phyloP scores from a whole-genome alignment of 2,797 vertebrate genomes.

The Pachyuromys duprasi region DNA sequence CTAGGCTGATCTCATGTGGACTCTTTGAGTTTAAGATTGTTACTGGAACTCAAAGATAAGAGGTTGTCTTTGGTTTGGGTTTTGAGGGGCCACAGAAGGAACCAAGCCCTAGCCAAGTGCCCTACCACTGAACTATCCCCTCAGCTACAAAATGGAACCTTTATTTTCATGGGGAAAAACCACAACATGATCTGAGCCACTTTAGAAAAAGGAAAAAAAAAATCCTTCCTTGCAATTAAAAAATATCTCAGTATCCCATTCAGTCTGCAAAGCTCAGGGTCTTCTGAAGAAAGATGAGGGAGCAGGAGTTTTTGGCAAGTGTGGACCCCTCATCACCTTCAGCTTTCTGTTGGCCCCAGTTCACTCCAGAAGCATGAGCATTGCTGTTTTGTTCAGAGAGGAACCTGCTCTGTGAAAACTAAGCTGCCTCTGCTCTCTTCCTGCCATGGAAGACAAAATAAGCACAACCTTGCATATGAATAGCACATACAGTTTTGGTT shows the following conservation, averaged over 20 bases:
- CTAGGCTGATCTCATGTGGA: neutral
- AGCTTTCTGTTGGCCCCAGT: neutral
- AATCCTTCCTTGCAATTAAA: neutral
- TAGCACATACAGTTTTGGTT: conserved; percentile 9
- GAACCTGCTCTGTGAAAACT: conserved; percentile 41
- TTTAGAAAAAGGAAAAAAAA: neutral
- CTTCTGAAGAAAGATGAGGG: neutral
- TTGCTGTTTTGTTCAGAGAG: conserved; percentile 27
- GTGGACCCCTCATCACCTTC: neutral
- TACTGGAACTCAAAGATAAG: neutral
- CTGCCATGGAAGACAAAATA: neutral
- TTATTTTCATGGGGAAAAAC: conserved; percentile 48
- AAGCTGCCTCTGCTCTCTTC: neutral
- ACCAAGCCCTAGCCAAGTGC: neutral
- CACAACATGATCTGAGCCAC: conserved; percentile 37
- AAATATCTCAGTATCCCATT: neutral
- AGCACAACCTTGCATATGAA: neutral
- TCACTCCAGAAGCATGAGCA: neutral
- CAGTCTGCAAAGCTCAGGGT: neutral
- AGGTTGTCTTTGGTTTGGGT: neutral
- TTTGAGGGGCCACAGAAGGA: neutral
- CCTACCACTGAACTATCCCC: neutral
- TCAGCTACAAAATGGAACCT: neutral
- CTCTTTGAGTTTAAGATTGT: neutral
- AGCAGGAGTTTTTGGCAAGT: neutral